Evolutionary conservation across 2,113 vertebrate species (phyloP).

Genomic region (Isichthys henryi): DNA sequence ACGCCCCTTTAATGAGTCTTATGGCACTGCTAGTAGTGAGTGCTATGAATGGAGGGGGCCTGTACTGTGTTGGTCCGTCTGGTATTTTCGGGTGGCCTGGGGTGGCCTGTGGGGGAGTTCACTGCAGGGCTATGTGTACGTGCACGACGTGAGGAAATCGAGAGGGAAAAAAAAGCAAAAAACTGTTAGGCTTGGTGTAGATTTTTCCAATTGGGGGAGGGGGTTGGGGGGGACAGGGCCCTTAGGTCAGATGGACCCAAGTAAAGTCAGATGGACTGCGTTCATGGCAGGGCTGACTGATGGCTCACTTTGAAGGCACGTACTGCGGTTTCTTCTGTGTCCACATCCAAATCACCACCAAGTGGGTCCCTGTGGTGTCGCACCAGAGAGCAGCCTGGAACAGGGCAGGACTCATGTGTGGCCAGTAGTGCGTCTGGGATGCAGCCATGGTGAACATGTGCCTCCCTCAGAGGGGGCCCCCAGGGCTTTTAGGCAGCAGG

Average conservation of each 20-base stretch:
- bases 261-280: slow-evolving; percentile 42
- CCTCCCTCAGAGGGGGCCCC: neutral
- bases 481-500: neutral
- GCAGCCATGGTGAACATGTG: neutral
- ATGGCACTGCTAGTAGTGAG: neutral
- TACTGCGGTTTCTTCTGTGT: neutral
- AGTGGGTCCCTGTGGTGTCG: neutral
- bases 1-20: neutral
- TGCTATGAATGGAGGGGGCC: neutral
- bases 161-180: slow-evolving; percentile 28
- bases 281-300: slow-evolving; percentile 39
- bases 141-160: slow-evolving; percentile 45
- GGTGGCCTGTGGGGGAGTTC: slow-evolving; percentile 32
- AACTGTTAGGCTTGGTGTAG: slow-evolving; percentile 26
- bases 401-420: neutral
- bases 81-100: slow-evolving; percentile 1
- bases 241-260: slow-evolving; percentile 9
- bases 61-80: neutral
- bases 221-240: slow-evolving; percentile 3
- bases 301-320: neutral
- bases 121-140: slow-evolving; percentile 39
- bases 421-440: neutral
- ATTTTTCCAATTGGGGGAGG: slow-evolving; percentile 45
- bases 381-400: neutral
- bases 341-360: neutral